These are phyloP conservation scores for Uromys caudimaculatus DNA, from an alignment of 2,797 vertebrate genomes.

Conservation along the genomic window DNA sequence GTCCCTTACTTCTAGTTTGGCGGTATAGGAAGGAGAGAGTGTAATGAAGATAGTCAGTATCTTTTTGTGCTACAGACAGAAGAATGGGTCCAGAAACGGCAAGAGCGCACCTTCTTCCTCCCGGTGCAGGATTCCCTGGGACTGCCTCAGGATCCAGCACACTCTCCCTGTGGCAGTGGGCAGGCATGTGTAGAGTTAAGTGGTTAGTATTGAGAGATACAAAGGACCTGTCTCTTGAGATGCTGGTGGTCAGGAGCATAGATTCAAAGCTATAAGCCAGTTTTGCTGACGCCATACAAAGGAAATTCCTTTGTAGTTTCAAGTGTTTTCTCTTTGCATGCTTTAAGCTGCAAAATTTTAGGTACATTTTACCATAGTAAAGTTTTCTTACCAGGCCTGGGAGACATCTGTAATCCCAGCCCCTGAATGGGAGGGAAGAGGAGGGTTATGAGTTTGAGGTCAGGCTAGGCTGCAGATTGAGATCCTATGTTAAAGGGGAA, in stretches of 20 bases:
- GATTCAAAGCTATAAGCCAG: not conserved
- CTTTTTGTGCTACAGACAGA: constrained; percentile 48
- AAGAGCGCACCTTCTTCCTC: constrained; percentile 54
- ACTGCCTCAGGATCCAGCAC: not conserved
- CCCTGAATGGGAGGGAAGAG: not conserved
- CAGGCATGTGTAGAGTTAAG: not conserved
- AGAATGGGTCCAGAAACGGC: constrained; percentile 14
- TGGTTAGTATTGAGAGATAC: not conserved
- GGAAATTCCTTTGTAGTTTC: not conserved
- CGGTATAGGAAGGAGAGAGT: not conserved
- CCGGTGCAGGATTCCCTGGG: not conserved
- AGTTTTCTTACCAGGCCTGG: not conserved
- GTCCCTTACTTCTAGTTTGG: not conserved
- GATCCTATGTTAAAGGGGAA: not conserved
- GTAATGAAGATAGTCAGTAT: constrained; percentile 27
- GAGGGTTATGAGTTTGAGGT: not conserved
- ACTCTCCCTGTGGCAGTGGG: not conserved
- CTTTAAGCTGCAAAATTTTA: not conserved
- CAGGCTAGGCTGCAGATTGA: not conserved
- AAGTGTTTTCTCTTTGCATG: constrained; percentile 8
- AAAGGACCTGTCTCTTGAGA: not conserved
- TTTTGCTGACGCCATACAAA: not conserved
- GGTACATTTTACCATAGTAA: not conserved
- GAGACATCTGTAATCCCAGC: not conserved
- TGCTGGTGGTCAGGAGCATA: not conserved